Evolutionary conservation across 2,888 invertebrate species (phyloP).

Genomic region (Notodonta dromedarius): DNA sequence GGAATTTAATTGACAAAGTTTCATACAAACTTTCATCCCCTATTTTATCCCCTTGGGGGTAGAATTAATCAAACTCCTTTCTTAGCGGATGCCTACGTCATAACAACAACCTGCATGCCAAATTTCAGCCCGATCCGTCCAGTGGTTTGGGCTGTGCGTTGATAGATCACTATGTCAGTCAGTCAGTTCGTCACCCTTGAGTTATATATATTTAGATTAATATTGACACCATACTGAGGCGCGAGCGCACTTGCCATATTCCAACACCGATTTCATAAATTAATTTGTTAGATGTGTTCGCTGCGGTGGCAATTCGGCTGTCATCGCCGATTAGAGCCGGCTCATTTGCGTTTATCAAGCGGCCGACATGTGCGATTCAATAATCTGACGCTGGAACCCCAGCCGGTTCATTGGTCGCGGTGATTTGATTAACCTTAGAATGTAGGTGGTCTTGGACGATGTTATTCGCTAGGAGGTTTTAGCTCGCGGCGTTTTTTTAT

Average conservation of each 20-base stretch:
- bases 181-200: no score
- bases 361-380: conserved; percentile 52
- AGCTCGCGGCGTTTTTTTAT: background rate
- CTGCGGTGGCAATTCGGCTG: conserved; percentile 55
- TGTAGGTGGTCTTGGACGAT: conserved; percentile 36
- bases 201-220: no score
- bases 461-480: background rate
- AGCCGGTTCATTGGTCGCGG: conserved; percentile 32
- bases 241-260: background rate
- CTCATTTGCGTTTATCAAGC: conserved; percentile 54
- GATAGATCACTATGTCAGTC: no score
- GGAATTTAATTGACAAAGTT: no score
- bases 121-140: no score
- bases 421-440: conserved; percentile 42
- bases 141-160: no score
- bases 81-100: no score
- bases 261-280: conserved; percentile 26
- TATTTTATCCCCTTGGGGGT: no score
- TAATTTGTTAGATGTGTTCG: conserved; percentile 38
- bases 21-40: no score
- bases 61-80: no score
- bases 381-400: conserved; percentile 43
- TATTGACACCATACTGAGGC: background rate
- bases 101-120: no score
- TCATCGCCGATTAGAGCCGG: conserved; percentile 46